phyloP scores from a whole-genome alignment of 2,888 invertebrate species.

The Dioctria rufipes region DNA sequence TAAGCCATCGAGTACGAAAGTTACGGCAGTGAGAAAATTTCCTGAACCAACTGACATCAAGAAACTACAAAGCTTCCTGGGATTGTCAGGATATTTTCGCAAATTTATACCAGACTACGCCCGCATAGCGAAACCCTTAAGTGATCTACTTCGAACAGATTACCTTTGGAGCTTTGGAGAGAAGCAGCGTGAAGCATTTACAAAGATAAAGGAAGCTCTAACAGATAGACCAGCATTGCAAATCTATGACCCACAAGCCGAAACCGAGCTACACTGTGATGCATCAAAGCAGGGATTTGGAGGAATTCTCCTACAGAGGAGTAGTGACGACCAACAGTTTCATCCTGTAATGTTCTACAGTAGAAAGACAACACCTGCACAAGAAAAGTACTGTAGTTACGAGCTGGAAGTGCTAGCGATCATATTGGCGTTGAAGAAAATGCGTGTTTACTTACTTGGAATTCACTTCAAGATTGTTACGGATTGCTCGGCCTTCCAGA shows the following conservation, averaged over 20 bases:
- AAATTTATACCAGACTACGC: slow-evolving; percentile 1
- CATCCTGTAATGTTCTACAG: slow-evolving; percentile 56
- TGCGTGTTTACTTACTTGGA: too few relatives aligned
- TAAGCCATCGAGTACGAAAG: slow-evolving; percentile 1
- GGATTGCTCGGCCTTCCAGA: too few relatives aligned
- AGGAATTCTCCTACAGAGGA: slow-evolving; percentile 59
- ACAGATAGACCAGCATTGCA: slow-evolving; percentile 55
- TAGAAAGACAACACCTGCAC: slow-evolving; percentile 57
- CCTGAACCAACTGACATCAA: slow-evolving; percentile 61
- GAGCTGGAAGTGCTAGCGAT: slow-evolving; percentile 61
- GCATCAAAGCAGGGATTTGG: slow-evolving; percentile 60
- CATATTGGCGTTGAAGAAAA: slow-evolving; percentile 44
- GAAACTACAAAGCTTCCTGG: slow-evolving; percentile 62
- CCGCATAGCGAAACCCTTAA: slow-evolving; percentile 61
- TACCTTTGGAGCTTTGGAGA: slow-evolving; percentile 53
- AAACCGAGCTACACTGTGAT: slow-evolving; percentile 60
- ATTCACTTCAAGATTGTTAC: too few relatives aligned
- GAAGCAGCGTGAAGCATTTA: slow-evolving; percentile 53
- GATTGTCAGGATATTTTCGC: slow-evolving; percentile 61
- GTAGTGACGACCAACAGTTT: slow-evolving; percentile 51
- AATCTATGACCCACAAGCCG: slow-evolving; percentile 57
- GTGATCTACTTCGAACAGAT: slow-evolving; percentile 1
- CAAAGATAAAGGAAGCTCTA: slow-evolving; percentile 55
- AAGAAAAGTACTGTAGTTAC: slow-evolving; percentile 63
- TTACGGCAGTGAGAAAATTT: slow-evolving; percentile 60